Base-by-base conservation (phyloP, 2,113 vertebrate genomes). In the Potamarius usumacintae region DNA sequence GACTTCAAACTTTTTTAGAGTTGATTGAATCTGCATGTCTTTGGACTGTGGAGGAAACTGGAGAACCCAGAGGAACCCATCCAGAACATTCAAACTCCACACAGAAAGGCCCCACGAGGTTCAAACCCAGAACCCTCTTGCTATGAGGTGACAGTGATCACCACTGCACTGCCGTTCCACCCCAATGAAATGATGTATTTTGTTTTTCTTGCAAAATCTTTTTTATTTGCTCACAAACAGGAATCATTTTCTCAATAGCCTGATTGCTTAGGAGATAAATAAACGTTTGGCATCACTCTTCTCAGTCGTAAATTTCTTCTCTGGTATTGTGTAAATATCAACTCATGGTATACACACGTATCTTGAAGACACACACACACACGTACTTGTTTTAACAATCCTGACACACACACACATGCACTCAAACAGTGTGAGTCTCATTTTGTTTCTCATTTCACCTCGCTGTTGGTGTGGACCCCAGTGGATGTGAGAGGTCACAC, bases 401-500 rank as follows among this genome's bases (percentile, higher is more conserved):
- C 81, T 34, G n/a, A 18, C 79, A 86, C 84, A 88, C 34, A 76
- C 69, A 76, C 69, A 67, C 58, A 17, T 42, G 86, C 80, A 86
- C 7, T 62, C 62, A 78, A 20, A 27, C 69, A 86, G 9, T 15
- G 58, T 5, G 62, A 63, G 72, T 82, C 87, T 76, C 76, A 85
- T 80, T 85, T 71, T 74, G 22, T 14, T 88, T 90, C 85, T 90
- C 89, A 90, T 90, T 90, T 90, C 85, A 30, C 72, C 71, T 81
- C 60, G n/a, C 30, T 58, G 80, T 78, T 42, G 85, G 85, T 55
- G n/a, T 55, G 85, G 63, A 87, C 81, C 87, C 78, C 78, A n/a
- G 89, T 81, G 53, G 87, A 90, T 89, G 80, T 83, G 72, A 83
- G 25, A 82, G 87, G 85, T 86, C 89, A 88, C 65, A 18, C 67